Conservation (phyloP, 2,888 invertebrate genomes). For the Darwinula stevensoni region DNA sequence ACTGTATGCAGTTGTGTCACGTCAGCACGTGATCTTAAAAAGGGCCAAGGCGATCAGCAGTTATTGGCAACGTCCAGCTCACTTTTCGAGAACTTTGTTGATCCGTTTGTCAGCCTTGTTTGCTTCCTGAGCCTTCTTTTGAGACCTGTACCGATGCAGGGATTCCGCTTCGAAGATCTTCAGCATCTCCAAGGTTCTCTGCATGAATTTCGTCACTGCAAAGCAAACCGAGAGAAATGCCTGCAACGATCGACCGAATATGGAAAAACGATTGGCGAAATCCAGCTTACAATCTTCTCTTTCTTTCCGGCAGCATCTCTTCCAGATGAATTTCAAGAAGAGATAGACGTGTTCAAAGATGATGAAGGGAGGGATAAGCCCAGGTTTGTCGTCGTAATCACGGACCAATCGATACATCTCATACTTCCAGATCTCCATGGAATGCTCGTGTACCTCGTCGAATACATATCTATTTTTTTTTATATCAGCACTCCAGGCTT, state of each 20-base stretch:
- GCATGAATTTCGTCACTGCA: slow-evolving; percentile 9
- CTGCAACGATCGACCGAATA: slow-evolving; percentile 1
- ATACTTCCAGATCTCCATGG: slow-evolving; percentile 18
- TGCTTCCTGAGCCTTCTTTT: not conserved
- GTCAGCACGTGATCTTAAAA: no score
- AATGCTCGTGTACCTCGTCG: slow-evolving; percentile 17
- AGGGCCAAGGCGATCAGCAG: no score
- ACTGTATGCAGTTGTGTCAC: no score
- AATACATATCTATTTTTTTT: slow-evolving; percentile 18
- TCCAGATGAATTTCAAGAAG: slow-evolving; percentile 9
- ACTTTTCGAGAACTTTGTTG: not conserved
- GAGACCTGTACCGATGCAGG: slow-evolving; percentile 7
- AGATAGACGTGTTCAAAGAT: slow-evolving; percentile 12
- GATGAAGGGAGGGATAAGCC: slow-evolving; percentile 16
- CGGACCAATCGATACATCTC: slow-evolving; percentile 17
- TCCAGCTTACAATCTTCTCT: slow-evolving; percentile 9
- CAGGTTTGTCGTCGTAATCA: slow-evolving; percentile 16
- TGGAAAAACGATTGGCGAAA: not conserved
- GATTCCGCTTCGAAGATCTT: slow-evolving; percentile 10
- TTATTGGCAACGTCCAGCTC: no score
- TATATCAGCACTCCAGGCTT: no score
- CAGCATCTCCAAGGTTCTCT: slow-evolving; percentile 7
- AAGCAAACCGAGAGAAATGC: not conserved
- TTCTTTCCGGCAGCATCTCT: slow-evolving; percentile 7
- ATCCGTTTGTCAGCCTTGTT: not conserved